Conservation (phyloP, 1,140 invertebrate genomes). For the Trypoxylus dichotomus region DNA sequence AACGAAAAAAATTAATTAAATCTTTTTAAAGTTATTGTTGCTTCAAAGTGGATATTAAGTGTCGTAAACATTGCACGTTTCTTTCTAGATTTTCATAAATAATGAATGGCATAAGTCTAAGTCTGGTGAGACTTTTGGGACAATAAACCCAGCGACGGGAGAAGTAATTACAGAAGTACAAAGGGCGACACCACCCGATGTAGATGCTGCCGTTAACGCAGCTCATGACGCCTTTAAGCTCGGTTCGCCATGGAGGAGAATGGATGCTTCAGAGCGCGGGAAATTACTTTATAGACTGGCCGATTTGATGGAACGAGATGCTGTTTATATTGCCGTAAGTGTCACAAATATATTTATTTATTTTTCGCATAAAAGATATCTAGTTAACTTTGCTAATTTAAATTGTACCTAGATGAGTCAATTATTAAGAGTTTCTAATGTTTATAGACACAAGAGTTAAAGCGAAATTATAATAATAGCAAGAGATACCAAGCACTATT, state of each 20-base stretch:
- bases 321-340: slow-evolving; percentile 76
- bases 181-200: slow-evolving; percentile 78
- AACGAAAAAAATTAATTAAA: too few species aligned
- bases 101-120: slow-evolving; percentile 93
- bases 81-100: slow-evolving; percentile 89
- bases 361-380: too few species aligned
- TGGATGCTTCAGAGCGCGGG: slow-evolving; percentile 89
- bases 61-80: background rate
- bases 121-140: slow-evolving; percentile 87
- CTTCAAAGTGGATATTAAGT: background rate
- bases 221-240: slow-evolving; percentile 79
- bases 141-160: slow-evolving; percentile 86
- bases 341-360: background rate
- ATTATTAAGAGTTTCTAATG: too few species aligned
- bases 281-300: slow-evolving; percentile 76
- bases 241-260: slow-evolving; percentile 83
- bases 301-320: slow-evolving; percentile 80
- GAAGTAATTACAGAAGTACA: slow-evolving; percentile 86
- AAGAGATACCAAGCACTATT: too few species aligned
- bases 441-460: too few species aligned
- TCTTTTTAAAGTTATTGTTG: too few species aligned
- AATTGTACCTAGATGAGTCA: too few species aligned
- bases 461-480: too few species aligned
- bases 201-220: slow-evolving; percentile 85
- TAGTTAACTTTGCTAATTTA: too few species aligned